These are phyloP conservation scores for Catharus fuscescens DNA, from an alignment of 2,113 vertebrate species.

Conservation along the genomic window DNA sequence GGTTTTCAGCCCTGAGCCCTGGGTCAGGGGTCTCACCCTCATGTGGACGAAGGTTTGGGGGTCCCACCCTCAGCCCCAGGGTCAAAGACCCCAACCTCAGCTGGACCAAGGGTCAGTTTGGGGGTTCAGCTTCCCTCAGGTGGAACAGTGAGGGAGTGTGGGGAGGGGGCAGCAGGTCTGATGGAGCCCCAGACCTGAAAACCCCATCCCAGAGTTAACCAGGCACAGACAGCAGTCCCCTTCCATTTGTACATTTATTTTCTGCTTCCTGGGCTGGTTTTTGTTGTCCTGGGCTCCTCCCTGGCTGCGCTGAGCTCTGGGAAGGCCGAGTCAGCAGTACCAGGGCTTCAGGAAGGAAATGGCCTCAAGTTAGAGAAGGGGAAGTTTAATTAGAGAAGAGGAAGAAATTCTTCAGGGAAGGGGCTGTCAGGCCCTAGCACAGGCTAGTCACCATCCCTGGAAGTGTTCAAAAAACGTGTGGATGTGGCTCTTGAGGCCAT, in stretches of 20 bases:
- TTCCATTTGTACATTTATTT: not conserved
- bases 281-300: not conserved
- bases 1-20: not conserved
- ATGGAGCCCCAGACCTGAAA: not conserved
- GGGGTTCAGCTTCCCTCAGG: not conserved
- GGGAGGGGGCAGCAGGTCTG: rapidly evolving
- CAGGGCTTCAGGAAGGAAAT: not conserved
- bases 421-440: not conserved
- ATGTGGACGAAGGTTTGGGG: rapidly evolving
- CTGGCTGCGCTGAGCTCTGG: rapidly evolving
- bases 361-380: not conserved
- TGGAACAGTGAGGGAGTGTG: rapidly evolving
- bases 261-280: not conserved
- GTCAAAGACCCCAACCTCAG: not conserved
- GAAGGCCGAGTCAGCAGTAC: not conserved
- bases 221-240: not conserved
- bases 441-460: not conserved
- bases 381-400: not conserved
- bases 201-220: not conserved
- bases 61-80: not conserved
- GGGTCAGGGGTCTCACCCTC: not conserved
- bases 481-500: not conserved
- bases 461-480: rapidly evolving
- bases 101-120: not conserved
- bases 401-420: not conserved